Conservation (phyloP, 2,888 invertebrate genomes). For the Eupithecia vulgata region DNA sequence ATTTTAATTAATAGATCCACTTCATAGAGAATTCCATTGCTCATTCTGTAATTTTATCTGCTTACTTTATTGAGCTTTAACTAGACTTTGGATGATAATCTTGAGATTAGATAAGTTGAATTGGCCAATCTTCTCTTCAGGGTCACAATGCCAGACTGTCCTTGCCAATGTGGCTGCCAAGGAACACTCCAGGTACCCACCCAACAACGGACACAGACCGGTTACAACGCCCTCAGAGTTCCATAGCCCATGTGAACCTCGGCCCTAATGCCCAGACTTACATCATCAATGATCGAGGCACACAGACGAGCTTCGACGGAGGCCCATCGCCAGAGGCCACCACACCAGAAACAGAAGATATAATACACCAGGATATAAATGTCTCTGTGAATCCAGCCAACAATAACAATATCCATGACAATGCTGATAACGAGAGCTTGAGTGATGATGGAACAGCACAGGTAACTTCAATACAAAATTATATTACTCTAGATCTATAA, state of each 20-base stretch:
- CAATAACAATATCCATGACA: constrained; percentile 77
- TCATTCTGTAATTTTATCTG: background rate
- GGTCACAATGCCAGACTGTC: constrained; percentile 76
- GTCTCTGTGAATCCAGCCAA: constrained; percentile 76
- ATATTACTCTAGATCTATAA: background rate
- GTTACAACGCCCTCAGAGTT: constrained; percentile 71
- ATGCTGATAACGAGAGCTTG: constrained; percentile 76
- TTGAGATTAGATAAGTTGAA: background rate
- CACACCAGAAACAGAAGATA: constrained; percentile 63
- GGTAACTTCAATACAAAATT: constrained; percentile 56
- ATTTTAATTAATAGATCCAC: background rate
- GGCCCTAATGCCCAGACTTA: constrained; percentile 66
- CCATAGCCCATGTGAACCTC: constrained; percentile 72
- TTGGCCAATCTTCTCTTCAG: constrained; percentile 48
- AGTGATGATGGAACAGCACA: constrained; percentile 78
- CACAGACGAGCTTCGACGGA: constrained; percentile 58
- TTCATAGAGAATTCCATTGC: background rate
- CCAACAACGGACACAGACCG: constrained; percentile 60
- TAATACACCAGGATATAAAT: constrained; percentile 63
- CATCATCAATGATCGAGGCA: constrained; percentile 65
- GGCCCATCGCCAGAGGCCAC: constrained; percentile 68
- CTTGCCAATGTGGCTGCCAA: constrained; percentile 75
- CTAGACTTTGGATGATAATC: background rate
- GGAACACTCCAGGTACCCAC: constrained; percentile 69
- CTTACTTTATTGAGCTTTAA: background rate